Conservation (phyloP, 2,888 invertebrate genomes). For the Thymelicus sylvestris region DNA sequence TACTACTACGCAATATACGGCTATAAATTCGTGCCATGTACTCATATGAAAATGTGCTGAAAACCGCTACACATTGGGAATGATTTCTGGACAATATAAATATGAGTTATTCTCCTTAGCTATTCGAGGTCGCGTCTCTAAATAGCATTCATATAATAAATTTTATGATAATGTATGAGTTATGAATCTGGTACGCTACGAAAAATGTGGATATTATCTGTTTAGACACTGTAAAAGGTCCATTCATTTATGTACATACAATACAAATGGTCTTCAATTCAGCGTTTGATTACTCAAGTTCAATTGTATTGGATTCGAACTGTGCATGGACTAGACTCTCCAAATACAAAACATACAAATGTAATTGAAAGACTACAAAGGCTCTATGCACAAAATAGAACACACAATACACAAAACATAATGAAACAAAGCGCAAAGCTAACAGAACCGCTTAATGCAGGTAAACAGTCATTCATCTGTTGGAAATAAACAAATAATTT, state of each 20-base stretch:
- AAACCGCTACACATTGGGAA: not conserved
- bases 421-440: not conserved
- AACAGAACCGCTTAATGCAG: not conserved
- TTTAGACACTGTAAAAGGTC: too few species aligned
- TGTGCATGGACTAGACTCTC: not conserved
- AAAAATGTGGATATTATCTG: too few species aligned
- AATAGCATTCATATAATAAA: constrained; percentile 2
- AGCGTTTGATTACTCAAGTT: too few species aligned
- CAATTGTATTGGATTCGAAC: too few species aligned
- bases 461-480: not conserved
- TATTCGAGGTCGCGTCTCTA: not conserved
- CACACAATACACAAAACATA: not conserved
- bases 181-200: not conserved
- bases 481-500: not conserved
- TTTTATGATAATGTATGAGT: not conserved
- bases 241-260: too few species aligned
- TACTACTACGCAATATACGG: not conserved
- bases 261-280: too few species aligned
- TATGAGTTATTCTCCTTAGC: not conserved
- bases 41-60: not conserved
- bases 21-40: not conserved
- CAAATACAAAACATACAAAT: not conserved
- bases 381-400: not conserved
- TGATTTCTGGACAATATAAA: not conserved
- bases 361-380: not conserved